Evolutionary conservation across 2,797 vertebrate genomes (phyloP).

Genomic region (Pogonophryne albipinna): DNA sequence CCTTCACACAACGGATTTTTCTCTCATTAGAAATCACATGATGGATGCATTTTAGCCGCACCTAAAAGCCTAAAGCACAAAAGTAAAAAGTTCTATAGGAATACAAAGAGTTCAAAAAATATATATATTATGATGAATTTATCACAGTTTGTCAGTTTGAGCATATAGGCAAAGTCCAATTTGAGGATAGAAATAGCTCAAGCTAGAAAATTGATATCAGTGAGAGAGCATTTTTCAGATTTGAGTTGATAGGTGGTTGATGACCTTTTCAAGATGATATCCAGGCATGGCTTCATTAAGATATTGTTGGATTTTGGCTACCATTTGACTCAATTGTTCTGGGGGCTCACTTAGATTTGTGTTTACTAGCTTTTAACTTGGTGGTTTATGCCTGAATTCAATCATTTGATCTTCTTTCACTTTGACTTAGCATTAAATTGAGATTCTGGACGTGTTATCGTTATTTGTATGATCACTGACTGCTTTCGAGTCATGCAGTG

Average conservation of each 20-base stretch:
- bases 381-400: conserved; percentile 6
- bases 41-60: background rate
- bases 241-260: background rate
- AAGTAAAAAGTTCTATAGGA: background rate
- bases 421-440: background rate
- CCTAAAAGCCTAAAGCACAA: background rate
- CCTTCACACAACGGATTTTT: conserved; percentile 13
- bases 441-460: background rate
- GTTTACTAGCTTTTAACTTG: conserved; percentile 15
- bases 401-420: background rate
- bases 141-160: background rate
- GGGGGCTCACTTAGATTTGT: background rate
- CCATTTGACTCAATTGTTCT: background rate
- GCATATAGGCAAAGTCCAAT: background rate
- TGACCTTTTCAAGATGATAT: conserved; percentile 8
- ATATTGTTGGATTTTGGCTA: background rate
- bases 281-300: background rate
- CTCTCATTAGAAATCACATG: conserved; percentile 7
- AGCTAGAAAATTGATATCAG: background rate
- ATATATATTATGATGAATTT: background rate
- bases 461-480: background rate
- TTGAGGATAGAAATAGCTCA: background rate
- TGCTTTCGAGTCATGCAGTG: background rate
- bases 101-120: background rate
- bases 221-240: background rate